Base-by-base conservation (phyloP, 2,888 invertebrate genomes). In the Stenolophus ochropezus region DNA sequence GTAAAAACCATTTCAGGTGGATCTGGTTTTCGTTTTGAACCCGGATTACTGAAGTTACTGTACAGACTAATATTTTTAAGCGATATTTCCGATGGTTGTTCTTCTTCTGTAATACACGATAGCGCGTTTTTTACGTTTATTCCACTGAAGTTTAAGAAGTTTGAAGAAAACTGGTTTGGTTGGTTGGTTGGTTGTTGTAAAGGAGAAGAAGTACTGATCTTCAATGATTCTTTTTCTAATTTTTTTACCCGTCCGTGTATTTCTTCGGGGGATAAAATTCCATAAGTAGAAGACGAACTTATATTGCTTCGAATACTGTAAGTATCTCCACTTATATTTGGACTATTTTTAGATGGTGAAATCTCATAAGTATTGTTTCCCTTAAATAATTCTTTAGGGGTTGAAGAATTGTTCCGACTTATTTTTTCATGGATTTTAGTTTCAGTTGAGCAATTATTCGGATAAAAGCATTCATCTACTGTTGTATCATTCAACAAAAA, bases 71-170 rank as follows among this genome's bases (percentile, higher is more conserved):
- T 69, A 78, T 82, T 83, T n/a, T 89, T 89, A 53, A 89, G 88
- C 0, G 88, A 89, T 80, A 87, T 85, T 20, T 27, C 58, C 6
- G 56, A 56, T 1, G 82, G n/a, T 53, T 69, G 79, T 0, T 84
- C 84, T 84, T 91, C 91, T 86, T 92, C 91, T 8, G 91, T 90
- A 47, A 91, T 91, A 0, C 90, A 89, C 56, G 90, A 89, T 14
- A 91, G 86, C 1, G 86, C 83, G 65, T 80, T 82, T 77, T 84
- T 85, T 5, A 84, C 84, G 74, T 84, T 84, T 25, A 83, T 82
- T 16, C 82, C 82, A 53, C 86, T 85, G 83, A 89, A 86, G 84
- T 84, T 88, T 47, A 89, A 87, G 88, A 81, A 84, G 76, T 69
- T 83, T 81, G 79, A 8, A 47, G 25, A 16, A 23, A 11, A 27